Conservation (phyloP, 2,113 vertebrate genomes). For the Saguinus imperator region DNA sequence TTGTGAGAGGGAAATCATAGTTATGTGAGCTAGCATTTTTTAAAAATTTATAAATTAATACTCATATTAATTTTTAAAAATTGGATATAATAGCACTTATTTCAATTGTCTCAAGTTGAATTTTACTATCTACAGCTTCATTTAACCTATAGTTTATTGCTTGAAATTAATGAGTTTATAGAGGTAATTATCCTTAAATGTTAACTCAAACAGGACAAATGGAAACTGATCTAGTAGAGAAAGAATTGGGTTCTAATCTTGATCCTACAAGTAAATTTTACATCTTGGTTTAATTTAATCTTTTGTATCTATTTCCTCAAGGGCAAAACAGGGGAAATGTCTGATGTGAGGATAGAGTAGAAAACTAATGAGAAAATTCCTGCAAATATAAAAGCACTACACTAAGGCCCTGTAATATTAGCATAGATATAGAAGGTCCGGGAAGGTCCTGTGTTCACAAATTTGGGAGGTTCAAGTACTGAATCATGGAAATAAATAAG, state of each 20-base stretch:
- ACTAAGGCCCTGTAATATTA: background rate
- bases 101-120: background rate
- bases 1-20: conserved; percentile 9
- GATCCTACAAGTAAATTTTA: background rate
- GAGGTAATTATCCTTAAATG: background rate
- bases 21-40: conserved; percentile 26
- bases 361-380: conserved; percentile 30
- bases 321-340: conserved; percentile 3
- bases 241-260: background rate
- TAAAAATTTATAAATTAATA: conserved; percentile 32
- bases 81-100: background rate
- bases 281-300: background rate
- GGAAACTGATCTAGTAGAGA: background rate
- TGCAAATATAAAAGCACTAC: background rate
- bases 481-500: background rate
- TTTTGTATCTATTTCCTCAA: background rate
- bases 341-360: background rate
- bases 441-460: background rate
- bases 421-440: background rate
- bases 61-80: background rate
- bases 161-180: background rate
- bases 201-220: background rate
- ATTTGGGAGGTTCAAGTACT: background rate
- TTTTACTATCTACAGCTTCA: background rate
- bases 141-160: background rate